phyloP scores from a whole-genome alignment of 1,140 invertebrate species.

The Penaeus vannamei region DNA sequence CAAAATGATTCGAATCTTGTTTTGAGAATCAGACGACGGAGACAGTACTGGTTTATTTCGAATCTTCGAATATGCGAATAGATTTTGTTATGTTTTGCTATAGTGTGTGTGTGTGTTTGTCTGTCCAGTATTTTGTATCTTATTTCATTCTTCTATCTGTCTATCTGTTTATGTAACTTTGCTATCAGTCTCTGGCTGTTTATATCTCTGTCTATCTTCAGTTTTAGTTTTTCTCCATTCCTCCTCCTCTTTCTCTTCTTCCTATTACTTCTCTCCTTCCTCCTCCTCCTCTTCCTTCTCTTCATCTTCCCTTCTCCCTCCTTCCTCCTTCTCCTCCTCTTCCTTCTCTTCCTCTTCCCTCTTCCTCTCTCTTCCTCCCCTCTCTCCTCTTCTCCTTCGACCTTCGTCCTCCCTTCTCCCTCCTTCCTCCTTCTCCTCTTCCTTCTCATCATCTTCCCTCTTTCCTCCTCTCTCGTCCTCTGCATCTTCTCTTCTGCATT shows the following conservation, averaged over 20 bases:
- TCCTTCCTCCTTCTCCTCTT: background rate
- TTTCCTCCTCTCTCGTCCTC: background rate
- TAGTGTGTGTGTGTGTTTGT: background rate
- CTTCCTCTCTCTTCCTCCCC: background rate
- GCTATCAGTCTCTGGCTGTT: background rate
- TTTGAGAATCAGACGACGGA: no score
- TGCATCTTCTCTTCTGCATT: no score
- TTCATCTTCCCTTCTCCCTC: background rate
- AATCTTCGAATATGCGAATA: no score
- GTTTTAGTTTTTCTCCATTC: background rate
- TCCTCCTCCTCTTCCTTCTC: background rate
- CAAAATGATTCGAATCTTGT: no score
- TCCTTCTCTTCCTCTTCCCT: no score
- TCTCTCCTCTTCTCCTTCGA: background rate
- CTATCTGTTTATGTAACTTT: background rate
- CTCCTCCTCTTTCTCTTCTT: background rate
- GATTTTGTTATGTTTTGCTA: background rate
- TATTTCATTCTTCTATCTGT: no score
- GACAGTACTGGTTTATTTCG: no score
- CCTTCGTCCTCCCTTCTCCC: background rate
- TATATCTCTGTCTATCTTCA: background rate
- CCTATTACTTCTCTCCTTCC: no score
- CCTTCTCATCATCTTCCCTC: background rate
- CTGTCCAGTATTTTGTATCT: background rate
- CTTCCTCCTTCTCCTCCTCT: background rate